A percentile compares a stretch with the other conserved stretches of the same genome.
Evolutionary conservation across 2,797 vertebrate genomes (phyloP).

Genomic region (Peromyscus attwateri): DNA sequence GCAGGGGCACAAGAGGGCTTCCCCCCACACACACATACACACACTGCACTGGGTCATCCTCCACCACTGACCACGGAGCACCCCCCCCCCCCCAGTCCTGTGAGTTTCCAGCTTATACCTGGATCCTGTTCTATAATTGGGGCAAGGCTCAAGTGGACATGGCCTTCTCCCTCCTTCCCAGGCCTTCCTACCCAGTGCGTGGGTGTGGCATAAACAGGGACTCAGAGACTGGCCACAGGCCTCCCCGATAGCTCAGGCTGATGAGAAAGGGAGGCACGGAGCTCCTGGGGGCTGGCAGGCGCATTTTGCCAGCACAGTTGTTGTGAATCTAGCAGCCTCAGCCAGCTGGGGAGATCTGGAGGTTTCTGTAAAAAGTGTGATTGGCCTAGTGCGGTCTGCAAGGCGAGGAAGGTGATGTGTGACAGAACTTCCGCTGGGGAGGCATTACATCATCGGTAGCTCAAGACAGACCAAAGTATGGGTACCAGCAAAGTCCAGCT

Average conservation of each 20-base stretch:
- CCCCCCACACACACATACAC: neutral
- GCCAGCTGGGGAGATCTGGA: no score
- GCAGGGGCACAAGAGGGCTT: neutral
- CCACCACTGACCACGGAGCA: neutral
- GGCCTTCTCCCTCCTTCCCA: neutral
- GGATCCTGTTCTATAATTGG: neutral
- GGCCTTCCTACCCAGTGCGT: neutral
- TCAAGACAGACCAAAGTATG: neutral
- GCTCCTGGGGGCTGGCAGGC: neutral
- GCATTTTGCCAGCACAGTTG: neutral
- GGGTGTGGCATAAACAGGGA: no score
- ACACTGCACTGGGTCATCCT: neutral
- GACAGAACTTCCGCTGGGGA: neutral
- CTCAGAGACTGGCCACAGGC: no score
- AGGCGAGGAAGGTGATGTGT: neutral
- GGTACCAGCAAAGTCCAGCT: neutral
- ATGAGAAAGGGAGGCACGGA: neutral
- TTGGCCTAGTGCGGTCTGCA: neutral
- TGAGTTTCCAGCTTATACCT: neutral
- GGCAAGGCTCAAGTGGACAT: neutral
- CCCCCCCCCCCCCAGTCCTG: neutral
- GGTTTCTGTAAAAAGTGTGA: neutral
- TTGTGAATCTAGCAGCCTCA: no score
- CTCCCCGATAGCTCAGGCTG: neutral
- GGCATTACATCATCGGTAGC: neutral